Evolutionary conservation across 1,140 invertebrate genomes (phyloP).

Genomic region (Drosophila busckii): DNA sequence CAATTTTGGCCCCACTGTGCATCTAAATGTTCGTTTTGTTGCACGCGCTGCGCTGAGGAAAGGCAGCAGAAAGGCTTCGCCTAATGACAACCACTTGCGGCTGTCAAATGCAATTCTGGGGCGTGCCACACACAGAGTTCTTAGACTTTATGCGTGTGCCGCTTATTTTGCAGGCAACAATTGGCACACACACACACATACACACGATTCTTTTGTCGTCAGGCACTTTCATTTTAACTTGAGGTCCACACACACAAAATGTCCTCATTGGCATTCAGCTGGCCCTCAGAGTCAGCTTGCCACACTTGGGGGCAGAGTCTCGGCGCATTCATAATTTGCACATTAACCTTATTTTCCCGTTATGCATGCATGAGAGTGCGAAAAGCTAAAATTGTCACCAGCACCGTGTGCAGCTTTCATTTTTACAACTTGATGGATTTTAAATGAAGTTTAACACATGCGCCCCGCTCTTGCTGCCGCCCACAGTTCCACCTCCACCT

Average conservation of each 20-base stretch:
- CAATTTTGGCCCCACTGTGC: constrained; percentile 57
- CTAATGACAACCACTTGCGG: constrained; percentile 74
- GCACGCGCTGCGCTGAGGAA: too few relatives aligned
- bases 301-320: constrained; percentile 15
- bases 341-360: constrained; percentile 67
- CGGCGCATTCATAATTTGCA: constrained; percentile 52
- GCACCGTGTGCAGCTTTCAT: constrained; percentile 23
- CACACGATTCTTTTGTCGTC: neutral
- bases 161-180: constrained; percentile 38
- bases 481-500: neutral
- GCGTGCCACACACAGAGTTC: constrained; percentile 50
- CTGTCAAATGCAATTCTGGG: constrained; percentile 71
- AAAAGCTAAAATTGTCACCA: constrained; percentile 56
- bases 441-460: constrained; percentile 76
- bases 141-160: constrained; percentile 63
- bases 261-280: constrained; percentile 11
- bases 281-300: neutral
- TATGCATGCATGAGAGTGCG: constrained; percentile 68
- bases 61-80: constrained; percentile 26
- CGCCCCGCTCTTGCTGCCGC: constrained; percentile 26
- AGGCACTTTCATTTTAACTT: constrained; percentile 53
- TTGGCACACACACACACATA: constrained; percentile 19
- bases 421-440: constrained; percentile 58
- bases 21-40: constrained; percentile 72
- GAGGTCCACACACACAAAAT: constrained; percentile 39